Evolutionary conservation across 2,113 vertebrate genomes (phyloP), one percentile per base, ranked within the genome.

Genomic region (Ursus arctos): DNA sequence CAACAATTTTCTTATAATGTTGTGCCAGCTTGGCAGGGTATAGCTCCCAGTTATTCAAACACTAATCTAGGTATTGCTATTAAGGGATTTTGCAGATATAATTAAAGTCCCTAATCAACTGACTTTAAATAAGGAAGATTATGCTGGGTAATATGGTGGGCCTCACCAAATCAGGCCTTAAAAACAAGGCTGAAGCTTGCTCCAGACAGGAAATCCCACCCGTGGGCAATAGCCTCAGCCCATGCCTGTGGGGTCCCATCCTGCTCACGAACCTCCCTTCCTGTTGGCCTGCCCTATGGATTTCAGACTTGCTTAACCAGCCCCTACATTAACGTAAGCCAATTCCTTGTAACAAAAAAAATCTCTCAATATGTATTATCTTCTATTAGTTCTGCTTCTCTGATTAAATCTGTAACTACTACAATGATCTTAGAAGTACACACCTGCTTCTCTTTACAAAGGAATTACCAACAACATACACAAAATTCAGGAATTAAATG

Each of bases 361-460:
- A 7, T 49, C 24, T n/a, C n/a, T 51, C 18, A 72, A 13, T 11
- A 6, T 49, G 24, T 31, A 0, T 49, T 40, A 40, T 67, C 12
- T 76, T 36, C 53, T 40, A 72, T 4, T 40, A 61, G 59, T 91
- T 95, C 51, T 65, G 33, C 19, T 81, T 94, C 79, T 94, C n/a
- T 95, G 28, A n/a, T 31, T 95, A 67, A 74, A 95, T 79, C 9
- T 43, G 91, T 31, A 31, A 76, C 57, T 55, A 81, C 69, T 22
- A 59, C 12, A 86, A 49, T 80, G 18, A 74, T 26, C 74, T 55
- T 5, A 79, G 59, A 71, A 77, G 3, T 59, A 94, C 28, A 80
- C 16, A 87, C 61, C 14, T 86, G 22, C 31, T 95, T 91, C 88
- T 72, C 43, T 87, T 95, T 53, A 94, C 22, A 47, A 89, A 59